These are phyloP conservation scores for Cerastoderma edule DNA, from an alignment of 2,888 invertebrate species.

Conservation along the genomic window DNA sequence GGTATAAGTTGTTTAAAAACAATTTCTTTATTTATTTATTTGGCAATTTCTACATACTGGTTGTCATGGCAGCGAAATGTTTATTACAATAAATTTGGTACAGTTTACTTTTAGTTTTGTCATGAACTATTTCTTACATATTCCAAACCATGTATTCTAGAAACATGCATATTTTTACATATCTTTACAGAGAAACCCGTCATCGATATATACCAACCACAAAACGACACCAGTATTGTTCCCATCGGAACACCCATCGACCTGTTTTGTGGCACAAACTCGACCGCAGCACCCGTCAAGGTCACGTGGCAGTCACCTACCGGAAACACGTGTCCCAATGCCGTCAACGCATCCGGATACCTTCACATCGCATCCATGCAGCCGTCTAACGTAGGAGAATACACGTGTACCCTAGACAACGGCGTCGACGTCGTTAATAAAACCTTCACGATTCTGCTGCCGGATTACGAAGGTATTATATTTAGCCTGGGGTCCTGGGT, in stretches of 20 bases:
- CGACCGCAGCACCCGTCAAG: slow-evolving; percentile 13
- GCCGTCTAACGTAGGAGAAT: slow-evolving; percentile 48
- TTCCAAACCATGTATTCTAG: too few relatives aligned
- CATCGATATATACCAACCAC: slow-evolving; percentile 41
- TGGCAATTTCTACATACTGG: too few relatives aligned
- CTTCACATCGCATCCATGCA: slow-evolving; percentile 34
- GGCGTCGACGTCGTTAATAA: slow-evolving; percentile 31
- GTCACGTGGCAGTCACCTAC: slow-evolving; percentile 39
- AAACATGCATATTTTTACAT: too few relatives aligned
- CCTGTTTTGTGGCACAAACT: slow-evolving; percentile 39
- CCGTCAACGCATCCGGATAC: not conserved
- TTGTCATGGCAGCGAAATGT: too few relatives aligned
- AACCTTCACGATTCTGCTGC: not conserved
- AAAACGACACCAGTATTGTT: slow-evolving; percentile 9
- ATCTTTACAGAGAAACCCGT: slow-evolving; percentile 29
- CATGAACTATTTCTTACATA: too few relatives aligned
- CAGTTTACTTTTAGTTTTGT: too few relatives aligned
- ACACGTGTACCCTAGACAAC: slow-evolving; percentile 42
- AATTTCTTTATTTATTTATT: too few relatives aligned
- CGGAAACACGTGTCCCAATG: slow-evolving; percentile 3
- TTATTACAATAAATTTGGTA: too few relatives aligned
- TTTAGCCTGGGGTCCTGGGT: too few relatives aligned
- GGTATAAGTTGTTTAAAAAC: too few relatives aligned
- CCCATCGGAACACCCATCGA: slow-evolving; percentile 18
- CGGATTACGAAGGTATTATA: not conserved